Base-by-base conservation (phyloP, 2,113 vertebrate genomes). In the Tautogolabrus adspersus region DNA sequence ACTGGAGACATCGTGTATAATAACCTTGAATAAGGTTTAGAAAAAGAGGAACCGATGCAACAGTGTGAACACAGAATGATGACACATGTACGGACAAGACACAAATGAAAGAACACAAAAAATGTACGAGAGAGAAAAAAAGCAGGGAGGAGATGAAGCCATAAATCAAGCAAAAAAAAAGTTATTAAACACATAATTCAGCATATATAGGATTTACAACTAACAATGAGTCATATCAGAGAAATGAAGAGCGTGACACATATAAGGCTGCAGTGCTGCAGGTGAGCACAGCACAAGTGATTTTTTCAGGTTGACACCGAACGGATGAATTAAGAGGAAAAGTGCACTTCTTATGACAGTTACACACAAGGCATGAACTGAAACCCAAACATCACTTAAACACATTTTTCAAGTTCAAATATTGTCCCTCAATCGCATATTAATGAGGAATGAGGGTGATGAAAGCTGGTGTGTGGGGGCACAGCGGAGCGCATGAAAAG, bases 251-350 rank as follows among this genome's bases (percentile, higher is more conserved):
- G 77, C 26, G 66, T 23, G 59, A 75, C 42, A 72, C 13, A 1
- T 40, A 42, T 34, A 38, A 74, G 54, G 62, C 54, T 42, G 73
- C 67, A 37, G 67, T 69, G 75, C 75, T 47, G n/a, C 22, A 63
- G 37, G 72, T 78, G 76, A 82, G 63, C 77, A 86, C 83, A 88
- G 86, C 86, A 38, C 46, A 47, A n/a, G 76, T 58, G 75, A 67
- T 75, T 51, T 55, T 49, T 64, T 46, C 26, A 56, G 26, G 51
- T 79, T 30, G 23, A 81, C 64, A 79, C 42, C 62, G 69, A 12
- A 81, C 54, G 77, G 22, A 65, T 60, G 55, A 47, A 18, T 58
- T 26, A 47, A 59, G 23, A 79, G 44, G 64, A 77, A n/a, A 12
- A 34, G 72, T 74, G 72, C n/a, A 49, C 44, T 66, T 77, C 73